Percentiles rank a stretch among this genome's conserved stretches.
These are phyloP conservation scores for Corydoras maculifer DNA, from an alignment of 2,113 vertebrate genomes.

Conservation along the genomic window DNA sequence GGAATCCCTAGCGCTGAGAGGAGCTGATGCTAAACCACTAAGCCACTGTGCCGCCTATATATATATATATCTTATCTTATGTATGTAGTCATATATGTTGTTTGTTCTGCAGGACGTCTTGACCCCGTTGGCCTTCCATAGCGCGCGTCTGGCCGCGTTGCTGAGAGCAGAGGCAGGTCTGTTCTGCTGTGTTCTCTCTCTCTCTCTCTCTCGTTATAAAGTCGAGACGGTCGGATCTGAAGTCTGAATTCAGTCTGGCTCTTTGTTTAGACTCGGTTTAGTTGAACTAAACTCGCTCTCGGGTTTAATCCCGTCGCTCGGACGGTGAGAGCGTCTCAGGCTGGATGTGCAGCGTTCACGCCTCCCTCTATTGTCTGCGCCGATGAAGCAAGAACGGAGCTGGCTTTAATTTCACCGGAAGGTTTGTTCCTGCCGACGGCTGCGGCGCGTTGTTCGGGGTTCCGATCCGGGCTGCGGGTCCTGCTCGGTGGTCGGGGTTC, in stretches of 20 bases:
- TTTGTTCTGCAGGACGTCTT: not conserved
- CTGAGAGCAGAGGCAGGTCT: conserved; percentile 7
- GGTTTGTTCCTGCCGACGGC: not conserved
- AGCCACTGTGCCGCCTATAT: too few relatives aligned
- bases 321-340: not conserved
- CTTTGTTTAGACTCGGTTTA: not conserved
- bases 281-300: not conserved
- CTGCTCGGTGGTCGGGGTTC: not conserved
- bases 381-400: conserved; percentile 13
- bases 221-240: not conserved
- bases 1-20: too few relatives aligned
- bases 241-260: too few relatives aligned
- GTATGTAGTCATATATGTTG: too few relatives aligned
- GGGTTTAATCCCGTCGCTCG: not conserved
- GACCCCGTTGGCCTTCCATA: not conserved
- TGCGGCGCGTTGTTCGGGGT: not conserved
- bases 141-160: too few relatives aligned
- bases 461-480: not conserved
- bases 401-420: not conserved
- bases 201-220: not conserved
- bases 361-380: conserved; percentile 24
- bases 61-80: too few relatives aligned
- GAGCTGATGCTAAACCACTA: too few relatives aligned
- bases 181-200: not conserved
- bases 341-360: conserved; percentile 9